phyloP scores from a whole-genome alignment of 2,888 invertebrate species.

The Chironomus riparius region DNA sequence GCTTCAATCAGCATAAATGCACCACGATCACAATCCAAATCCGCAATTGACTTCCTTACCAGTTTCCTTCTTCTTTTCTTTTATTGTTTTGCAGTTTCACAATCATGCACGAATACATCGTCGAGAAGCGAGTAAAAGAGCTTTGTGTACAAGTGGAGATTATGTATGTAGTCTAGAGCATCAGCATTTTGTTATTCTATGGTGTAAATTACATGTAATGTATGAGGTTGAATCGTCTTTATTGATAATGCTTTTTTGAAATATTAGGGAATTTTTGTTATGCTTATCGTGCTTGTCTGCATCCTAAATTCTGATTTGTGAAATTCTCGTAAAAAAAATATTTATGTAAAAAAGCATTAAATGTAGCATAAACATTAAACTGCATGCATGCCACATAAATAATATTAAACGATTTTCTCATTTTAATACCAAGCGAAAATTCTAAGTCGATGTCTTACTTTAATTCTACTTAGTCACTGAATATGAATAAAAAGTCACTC shows the following conservation, averaged over 20 bases:
- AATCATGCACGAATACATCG: slow-evolving; percentile 7
- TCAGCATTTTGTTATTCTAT: neutral
- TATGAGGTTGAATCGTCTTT: neutral
- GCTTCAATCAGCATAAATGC: too few species aligned
- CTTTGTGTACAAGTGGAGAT: slow-evolving; percentile 4
- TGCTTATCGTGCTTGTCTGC: too few species aligned
- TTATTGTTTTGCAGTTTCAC: slow-evolving; percentile 1
- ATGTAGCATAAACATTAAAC: neutral
- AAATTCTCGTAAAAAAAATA: too few species aligned
- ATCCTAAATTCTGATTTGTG: too few species aligned
- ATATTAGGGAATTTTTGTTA: too few species aligned
- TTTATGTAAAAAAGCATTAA: too few species aligned
- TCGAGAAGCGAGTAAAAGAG: neutral
- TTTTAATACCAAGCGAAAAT: neutral
- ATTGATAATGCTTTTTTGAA: too few species aligned
- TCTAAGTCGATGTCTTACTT: neutral
- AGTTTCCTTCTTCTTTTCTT: neutral
- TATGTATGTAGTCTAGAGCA: neutral
- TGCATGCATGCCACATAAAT: neutral
- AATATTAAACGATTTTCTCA: neutral
- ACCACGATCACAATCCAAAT: too few species aligned
- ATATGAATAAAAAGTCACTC: neutral
- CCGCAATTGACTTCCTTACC: too few species aligned
- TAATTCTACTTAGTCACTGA: neutral
- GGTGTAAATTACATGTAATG: neutral